These are phyloP conservation scores for Cataglyphis rosenhaueri DNA, from an alignment of 2,888 invertebrate species.

Conservation along the genomic window DNA sequence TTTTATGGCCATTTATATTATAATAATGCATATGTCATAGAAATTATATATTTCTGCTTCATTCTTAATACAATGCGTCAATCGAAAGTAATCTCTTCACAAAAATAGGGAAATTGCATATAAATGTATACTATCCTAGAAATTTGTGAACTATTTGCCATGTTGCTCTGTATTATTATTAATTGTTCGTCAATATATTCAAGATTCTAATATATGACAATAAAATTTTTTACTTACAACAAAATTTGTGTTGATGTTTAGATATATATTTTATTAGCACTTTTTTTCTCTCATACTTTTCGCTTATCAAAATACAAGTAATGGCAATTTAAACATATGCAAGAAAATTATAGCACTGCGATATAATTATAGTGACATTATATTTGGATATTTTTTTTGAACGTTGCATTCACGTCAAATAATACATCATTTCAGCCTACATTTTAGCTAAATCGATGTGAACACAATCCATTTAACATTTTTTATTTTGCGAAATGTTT, in stretches of 20 bases:
- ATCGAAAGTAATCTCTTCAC: constrained; percentile 28
- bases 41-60: constrained; percentile 33
- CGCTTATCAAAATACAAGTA: constrained; percentile 67
- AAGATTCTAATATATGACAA: constrained; percentile 5
- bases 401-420: constrained; percentile 23
- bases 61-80: constrained; percentile 16
- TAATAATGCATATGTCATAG: constrained; percentile 41
- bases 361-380: constrained; percentile 71
- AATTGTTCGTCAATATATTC: constrained; percentile 24
- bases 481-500: constrained; percentile 7
- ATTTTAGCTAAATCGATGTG: constrained; percentile 54
- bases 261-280: constrained; percentile 50
- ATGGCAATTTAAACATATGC: constrained; percentile 65
- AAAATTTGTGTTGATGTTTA: constrained; percentile 19
- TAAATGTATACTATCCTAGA: constrained; percentile 39
- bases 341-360: constrained; percentile 70
- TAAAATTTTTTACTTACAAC: constrained; percentile 2
- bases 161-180: constrained; percentile 25
- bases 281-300: constrained; percentile 43
- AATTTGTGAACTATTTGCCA: constrained; percentile 40
- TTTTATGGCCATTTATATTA: constrained; percentile 70
- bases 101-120: constrained; percentile 45
- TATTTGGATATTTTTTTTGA: constrained; percentile 48
- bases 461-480: constrained; percentile 52
- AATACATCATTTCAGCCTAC: constrained; percentile 53